Percentiles rank a stretch among this genome's conserved stretches.
phyloP scores from a whole-genome alignment of 2,113 vertebrate genomes.

The Cryptomyrus ogoouensis region DNA sequence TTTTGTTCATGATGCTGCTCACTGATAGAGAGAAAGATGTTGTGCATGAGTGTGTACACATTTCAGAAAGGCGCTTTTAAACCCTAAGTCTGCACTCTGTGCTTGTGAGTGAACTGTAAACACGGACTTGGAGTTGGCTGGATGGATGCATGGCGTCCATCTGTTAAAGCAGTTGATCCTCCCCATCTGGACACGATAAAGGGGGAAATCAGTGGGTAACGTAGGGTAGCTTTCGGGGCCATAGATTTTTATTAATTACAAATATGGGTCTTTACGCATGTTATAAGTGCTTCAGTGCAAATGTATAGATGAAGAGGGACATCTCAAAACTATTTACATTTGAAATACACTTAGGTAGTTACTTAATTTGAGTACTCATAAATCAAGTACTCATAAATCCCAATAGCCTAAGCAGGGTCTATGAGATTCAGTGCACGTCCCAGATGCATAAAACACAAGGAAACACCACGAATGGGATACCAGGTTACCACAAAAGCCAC shows the following conservation, averaged over 20 bases:
- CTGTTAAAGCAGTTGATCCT: neutral
- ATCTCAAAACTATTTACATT: neutral
- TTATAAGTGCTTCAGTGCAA: neutral
- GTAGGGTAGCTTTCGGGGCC: neutral
- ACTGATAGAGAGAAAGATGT: neutral
- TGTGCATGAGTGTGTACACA: neutral
- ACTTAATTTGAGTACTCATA: neutral
- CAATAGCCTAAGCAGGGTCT: neutral
- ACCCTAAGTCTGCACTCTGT: neutral
- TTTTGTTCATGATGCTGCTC: neutral
- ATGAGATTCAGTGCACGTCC: neutral
- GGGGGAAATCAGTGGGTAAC: neutral
- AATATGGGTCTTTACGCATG: neutral
- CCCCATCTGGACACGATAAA: neutral
- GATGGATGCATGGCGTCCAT: neutral
- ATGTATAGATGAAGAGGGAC: neutral
- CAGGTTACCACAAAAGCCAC: neutral
- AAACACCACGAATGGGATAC: neutral
- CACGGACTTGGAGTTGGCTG: neutral
- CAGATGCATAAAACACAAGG: neutral
- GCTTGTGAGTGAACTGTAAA: neutral
- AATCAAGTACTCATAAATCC: neutral
- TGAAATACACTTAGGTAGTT: neutral
- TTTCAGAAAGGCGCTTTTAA: neutral
- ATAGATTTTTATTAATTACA: neutral